Base-by-base conservation (phyloP, 2,888 invertebrate species). In the Leucoptera coffeella region DNA sequence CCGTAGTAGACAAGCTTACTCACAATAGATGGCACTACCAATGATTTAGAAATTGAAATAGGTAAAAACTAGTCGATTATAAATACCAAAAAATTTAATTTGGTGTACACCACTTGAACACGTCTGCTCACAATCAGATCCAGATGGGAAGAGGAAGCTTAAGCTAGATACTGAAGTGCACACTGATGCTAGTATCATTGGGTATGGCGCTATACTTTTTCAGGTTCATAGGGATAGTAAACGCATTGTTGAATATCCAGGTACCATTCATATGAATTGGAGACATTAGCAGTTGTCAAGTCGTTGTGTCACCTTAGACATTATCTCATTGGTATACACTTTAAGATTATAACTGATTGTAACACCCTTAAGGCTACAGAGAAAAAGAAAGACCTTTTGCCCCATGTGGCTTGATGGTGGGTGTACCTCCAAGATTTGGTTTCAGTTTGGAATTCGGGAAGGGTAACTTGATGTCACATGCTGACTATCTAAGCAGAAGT, bases 371-470 rank as follows among this genome's bases (percentile, higher is more conserved):
- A 32, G 17, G 8, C 26, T 2, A 32, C 32, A n/a, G 19, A 32
- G 31, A 3, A 26, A 14, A 38, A 38, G 14, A 35, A 33, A 12
- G 32, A 38, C 14, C 15, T 32, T 4, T 12, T 37, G 5, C 37
- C 35, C 4, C 19, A 36, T 1, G 36, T 37, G 2, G 35, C 35
- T 4, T 20, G 38, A 6, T 34, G 35, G 36, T 33, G 34, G 33
- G 15, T 33, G 8, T 37, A 33, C 19, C 11, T 36, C 2, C 35
- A 35, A 11, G 35, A 35, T 34, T 29, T n/a, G n/a, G n/a, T n/a
- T n/a, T n/a, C n/a, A n/a, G n/a, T n/a, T n/a, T n/a, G n/a, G 8
- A 27, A 29, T 39, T 38, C 13, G 15, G 36, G 6, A 39, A 39
- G 14, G 36, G 38, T 1, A 10, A 15, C 1, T 8, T 12, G 4